Evolutionary conservation across 2,113 vertebrate genomes (phyloP), one percentile per base, ranked within the genome.

Genomic region (Athene noctua): DNA sequence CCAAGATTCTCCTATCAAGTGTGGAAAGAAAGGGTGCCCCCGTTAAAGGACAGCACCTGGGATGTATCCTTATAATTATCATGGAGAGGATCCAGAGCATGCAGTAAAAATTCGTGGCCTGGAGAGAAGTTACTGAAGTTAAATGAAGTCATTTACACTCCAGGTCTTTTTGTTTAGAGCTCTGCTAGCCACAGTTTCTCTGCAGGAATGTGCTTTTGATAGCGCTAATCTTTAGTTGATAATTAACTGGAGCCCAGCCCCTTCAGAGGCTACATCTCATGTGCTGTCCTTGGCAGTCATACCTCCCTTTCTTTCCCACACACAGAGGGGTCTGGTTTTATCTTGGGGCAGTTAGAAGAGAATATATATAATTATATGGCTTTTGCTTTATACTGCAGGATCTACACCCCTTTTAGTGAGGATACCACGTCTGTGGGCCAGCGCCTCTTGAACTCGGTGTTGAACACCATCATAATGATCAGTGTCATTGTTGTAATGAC

Each of bases 381-480:
- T 94, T 81, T 87, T 80, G 58, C 70, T 88, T 96, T 87, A 27
- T 57, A 34, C 65, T 96, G 20, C 97, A 99, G 99, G 96, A 99
- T 99, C 97, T 99, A 99, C 97, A 99, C 99, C 0, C 99, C 99
- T 1, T 99, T 99, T 98, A 98, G 98, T 0, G 99, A 99, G 97
- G 99, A 99, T 94, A 99, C 99, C 0, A 81, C 98, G 0, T 99
- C 98, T 0, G 99, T 99, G 49, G 99, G 99, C 74, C 98, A 99
- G 80, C 98, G 99, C 18, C 98, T 99, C 29, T 98, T 99, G 92
- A 99, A 99, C 97, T 99, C 99, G 0, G 98, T 99, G 92, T 97
- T 99, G 80, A 99, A 99, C 97, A 99, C 99, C n/a, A 98, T 99
- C 88, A 98, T 99, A 95, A 99, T 99, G 99, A 99, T 99, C 98